A percentile compares a stretch with the other conserved stretches of the same genome.
Evolutionary conservation across 2,113 vertebrate genomes (phyloP).

Genomic region (Hippocampus barbouri): DNA sequence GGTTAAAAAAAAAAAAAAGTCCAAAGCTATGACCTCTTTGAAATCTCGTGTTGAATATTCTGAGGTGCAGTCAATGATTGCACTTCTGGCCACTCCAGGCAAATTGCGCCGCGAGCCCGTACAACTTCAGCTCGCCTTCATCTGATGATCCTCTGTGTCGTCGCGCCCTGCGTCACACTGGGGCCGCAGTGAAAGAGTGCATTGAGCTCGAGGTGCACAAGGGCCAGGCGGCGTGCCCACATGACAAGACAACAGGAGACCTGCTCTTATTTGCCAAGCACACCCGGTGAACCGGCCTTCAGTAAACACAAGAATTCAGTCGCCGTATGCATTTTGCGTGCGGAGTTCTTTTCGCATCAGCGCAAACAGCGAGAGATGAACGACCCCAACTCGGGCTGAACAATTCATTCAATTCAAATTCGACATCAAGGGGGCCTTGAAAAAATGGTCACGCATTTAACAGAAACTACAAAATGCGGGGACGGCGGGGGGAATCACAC

Average conservation of each 20-base stretch:
- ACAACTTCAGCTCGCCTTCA: slow-evolving; percentile 13
- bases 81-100: background rate
- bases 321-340: too few species aligned
- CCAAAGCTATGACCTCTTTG: too few species aligned
- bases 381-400: too few species aligned
- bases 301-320: background rate
- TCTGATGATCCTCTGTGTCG: slow-evolving; percentile 29
- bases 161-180: slow-evolving; percentile 54
- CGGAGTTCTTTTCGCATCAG: background rate
- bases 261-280: slow-evolving; percentile 11
- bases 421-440: too few species aligned
- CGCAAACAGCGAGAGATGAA: background rate
- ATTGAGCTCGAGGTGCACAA: slow-evolving; percentile 53
- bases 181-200: slow-evolving; percentile 57
- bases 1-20: too few species aligned
- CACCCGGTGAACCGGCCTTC: background rate
- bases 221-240: slow-evolving; percentile 38
- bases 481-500: too few species aligned
- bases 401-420: too few species aligned
- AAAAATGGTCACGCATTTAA: too few species aligned
- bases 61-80: background rate
- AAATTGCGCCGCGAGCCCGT: background rate
- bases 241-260: slow-evolving; percentile 42
- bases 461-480: too few species aligned
- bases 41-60: too few species aligned